Conservation (phyloP, 2,888 invertebrate species). For the Drosophila bunnanda region DNA sequence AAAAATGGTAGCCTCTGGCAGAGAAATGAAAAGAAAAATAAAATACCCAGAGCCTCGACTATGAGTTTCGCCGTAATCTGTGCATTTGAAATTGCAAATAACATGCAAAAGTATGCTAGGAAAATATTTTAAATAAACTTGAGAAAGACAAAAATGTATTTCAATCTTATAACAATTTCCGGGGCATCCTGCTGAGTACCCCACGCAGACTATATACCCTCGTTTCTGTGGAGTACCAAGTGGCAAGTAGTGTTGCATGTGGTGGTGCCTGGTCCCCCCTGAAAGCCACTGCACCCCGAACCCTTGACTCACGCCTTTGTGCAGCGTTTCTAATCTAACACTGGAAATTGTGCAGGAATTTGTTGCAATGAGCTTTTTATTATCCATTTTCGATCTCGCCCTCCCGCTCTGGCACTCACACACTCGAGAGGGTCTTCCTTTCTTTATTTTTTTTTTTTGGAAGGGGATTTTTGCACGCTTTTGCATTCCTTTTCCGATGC, state of each 20-base stretch:
- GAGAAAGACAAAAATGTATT: neutral
- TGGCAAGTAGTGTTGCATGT: constrained; percentile 44
- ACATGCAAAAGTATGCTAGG: neutral
- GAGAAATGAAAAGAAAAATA: constrained; percentile 22
- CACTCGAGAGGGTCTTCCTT: constrained; percentile 36
- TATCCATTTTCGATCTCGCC: constrained; percentile 67
- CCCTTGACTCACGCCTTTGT: constrained; percentile 31
- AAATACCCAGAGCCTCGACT: neutral
- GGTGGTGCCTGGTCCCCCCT: constrained; percentile 39
- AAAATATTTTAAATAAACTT: neutral
- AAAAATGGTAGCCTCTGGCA: constrained; percentile 6
- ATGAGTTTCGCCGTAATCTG: neutral
- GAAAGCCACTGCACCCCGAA: constrained; percentile 2
- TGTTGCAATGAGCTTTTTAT: constrained; percentile 81
- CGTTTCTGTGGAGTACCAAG: neutral
- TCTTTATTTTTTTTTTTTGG: constrained; percentile 33
- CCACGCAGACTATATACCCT: neutral
- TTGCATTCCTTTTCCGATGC: constrained; percentile 66
- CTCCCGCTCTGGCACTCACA: constrained; percentile 12
- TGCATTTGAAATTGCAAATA: neutral
- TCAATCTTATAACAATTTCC: neutral
- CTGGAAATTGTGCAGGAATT: constrained; percentile 79
- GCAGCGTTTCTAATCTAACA: constrained; percentile 75
- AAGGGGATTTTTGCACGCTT: constrained; percentile 64
- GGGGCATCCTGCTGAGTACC: neutral